Conservation (phyloP, 1,140 invertebrate species). For the Drosophila willistoni region DNA sequence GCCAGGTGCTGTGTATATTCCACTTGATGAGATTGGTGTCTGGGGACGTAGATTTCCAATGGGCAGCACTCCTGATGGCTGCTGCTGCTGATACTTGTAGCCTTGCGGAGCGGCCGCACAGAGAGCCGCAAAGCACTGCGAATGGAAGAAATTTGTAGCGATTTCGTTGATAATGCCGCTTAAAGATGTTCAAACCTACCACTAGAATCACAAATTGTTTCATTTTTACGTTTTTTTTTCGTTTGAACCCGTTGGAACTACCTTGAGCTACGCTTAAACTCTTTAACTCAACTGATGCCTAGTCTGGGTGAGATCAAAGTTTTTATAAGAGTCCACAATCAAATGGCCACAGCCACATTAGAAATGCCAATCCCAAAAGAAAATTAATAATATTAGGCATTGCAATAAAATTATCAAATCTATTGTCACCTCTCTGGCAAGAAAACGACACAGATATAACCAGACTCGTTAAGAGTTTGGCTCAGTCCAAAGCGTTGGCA, state of each 20-base stretch:
- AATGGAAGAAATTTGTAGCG: slow-evolving; percentile 2
- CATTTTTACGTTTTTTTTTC: slow-evolving; percentile 41
- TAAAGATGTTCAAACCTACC: slow-evolving; percentile 41
- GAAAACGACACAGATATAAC: slow-evolving; percentile 41
- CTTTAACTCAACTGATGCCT: slow-evolving; percentile 63
- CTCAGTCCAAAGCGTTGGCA: slow-evolving; percentile 48
- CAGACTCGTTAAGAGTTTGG: slow-evolving; percentile 20
- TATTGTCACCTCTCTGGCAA: slow-evolving; percentile 47
- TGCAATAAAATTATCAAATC: slow-evolving; percentile 63
- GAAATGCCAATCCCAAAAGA: slow-evolving; percentile 43
- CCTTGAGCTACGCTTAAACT: slow-evolving; percentile 32
- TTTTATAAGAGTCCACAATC: slow-evolving; percentile 60
- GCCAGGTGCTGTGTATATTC: slow-evolving; percentile 52
- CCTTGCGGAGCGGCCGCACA: slow-evolving; percentile 62
- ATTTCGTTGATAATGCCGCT: not conserved
- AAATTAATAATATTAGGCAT: slow-evolving; percentile 52
- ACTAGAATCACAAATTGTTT: slow-evolving; percentile 62
- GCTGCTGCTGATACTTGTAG: slow-evolving; percentile 66
- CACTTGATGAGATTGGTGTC: slow-evolving; percentile 56
- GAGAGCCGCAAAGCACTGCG: slow-evolving; percentile 59
- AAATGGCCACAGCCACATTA: slow-evolving; percentile 20
- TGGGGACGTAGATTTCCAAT: slow-evolving; percentile 67
- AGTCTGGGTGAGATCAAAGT: slow-evolving; percentile 41
- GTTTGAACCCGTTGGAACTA: slow-evolving; percentile 33
- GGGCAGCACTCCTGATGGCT: slow-evolving; percentile 34